Evolutionary conservation across 2,888 invertebrate species (phyloP).

Genomic region (Phortica magna): DNA sequence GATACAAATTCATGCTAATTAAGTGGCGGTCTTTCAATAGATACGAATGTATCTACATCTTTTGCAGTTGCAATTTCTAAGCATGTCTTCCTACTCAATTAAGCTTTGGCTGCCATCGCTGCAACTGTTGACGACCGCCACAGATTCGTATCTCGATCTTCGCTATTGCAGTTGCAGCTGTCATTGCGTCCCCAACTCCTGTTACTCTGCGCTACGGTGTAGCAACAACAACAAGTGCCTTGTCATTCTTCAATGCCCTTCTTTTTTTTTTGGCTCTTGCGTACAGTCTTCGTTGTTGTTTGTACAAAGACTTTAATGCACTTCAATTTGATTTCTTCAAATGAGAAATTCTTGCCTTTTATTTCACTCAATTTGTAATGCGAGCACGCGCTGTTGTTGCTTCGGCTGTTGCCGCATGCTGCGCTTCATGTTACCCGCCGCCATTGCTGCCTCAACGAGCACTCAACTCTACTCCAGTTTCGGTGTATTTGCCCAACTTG

Average conservation of each 20-base stretch:
- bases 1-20: constrained; percentile 34
- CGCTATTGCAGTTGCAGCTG: constrained; percentile 12
- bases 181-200: neutral
- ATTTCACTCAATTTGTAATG: constrained; percentile 33
- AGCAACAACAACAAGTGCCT: neutral
- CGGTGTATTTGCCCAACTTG: neutral
- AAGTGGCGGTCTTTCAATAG: constrained; percentile 1
- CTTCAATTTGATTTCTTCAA: constrained; percentile 15
- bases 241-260: too few relatives aligned
- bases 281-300: constrained; percentile 7
- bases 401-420: neutral
- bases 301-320: neutral
- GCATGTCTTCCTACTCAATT: constrained; percentile 29
- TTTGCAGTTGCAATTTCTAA: neutral
- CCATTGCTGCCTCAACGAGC: neutral
- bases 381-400: constrained; percentile 28
- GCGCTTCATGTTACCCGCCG: neutral
- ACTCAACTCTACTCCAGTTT: neutral
- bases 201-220: neutral
- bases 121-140: neutral
- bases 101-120: constrained; percentile 32
- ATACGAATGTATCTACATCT: neutral
- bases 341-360: neutral
- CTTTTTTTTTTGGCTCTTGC: neutral
- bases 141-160: neutral